Evolutionary conservation across 1,140 invertebrate species (phyloP).

Genomic region (Tetranychus cinnabarinus): DNA sequence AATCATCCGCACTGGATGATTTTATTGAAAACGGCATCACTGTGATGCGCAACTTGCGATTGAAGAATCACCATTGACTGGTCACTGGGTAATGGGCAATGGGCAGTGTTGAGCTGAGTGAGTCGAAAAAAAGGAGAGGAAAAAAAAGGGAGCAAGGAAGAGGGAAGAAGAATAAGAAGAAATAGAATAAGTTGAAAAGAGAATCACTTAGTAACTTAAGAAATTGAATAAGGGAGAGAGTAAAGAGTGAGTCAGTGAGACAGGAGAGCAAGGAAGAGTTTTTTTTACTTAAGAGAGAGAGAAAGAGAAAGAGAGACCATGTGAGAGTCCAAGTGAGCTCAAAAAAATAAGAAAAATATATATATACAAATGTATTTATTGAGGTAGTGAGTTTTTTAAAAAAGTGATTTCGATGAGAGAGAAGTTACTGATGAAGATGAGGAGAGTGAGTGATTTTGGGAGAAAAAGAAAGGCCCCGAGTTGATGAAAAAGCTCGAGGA

Average conservation of each 20-base stretch:
- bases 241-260: not conserved
- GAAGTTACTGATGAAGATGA: not conserved
- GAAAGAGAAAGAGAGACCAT: not conserved
- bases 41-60: not conserved
- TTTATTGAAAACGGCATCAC: not conserved
- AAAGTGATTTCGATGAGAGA: too few relatives aligned
- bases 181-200: not conserved
- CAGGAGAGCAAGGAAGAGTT: not conserved
- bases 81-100: not conserved
- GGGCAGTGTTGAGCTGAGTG: not conserved
- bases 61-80: not conserved
- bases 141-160: not conserved
- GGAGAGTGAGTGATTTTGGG: not conserved
- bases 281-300: not conserved
- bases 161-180: not conserved
- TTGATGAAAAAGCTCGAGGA: not conserved
- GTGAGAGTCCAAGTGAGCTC: not conserved
- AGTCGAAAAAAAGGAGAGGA: not conserved
- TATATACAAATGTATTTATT: too few relatives aligned
- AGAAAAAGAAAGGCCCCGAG: not conserved
- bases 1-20: not conserved
- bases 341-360: not conserved
- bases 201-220: not conserved
- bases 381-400: too few relatives aligned
- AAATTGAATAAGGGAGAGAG: not conserved